Base-by-base conservation (phyloP, 53 echinoderm and acorn worm species). In the Stichopus horrens region DNA sequence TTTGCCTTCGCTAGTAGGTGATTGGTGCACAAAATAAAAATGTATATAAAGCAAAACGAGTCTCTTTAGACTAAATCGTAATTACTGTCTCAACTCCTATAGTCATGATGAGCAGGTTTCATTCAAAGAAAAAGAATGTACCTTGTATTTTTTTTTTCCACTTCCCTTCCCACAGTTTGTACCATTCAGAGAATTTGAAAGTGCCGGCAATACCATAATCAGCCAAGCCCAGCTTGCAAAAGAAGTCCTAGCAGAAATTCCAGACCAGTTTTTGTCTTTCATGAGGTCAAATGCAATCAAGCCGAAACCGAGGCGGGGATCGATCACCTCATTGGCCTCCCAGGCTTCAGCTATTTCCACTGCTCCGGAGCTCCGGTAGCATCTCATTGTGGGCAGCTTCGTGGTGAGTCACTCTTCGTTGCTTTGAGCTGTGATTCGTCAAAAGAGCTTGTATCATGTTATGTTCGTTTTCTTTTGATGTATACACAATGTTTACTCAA, bases 181-280 rank as follows among this genome's bases (percentile, higher is more conserved):
- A 11, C 98, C 98, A 18, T 97, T 97, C 88, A 89, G 94, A 74
- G 98, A 97, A 75, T 95, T 95, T 90, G 98, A 95, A 78, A 88
- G 87, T 57, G 79, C 79, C 0, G 79, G 88, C 77, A 96, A 93
- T 76, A 65, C 87, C 11, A 59, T 96, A 4, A 79, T 94, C 84
- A 97, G 95, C 77, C 85, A 90, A 57, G 75, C 90, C 57, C 81
- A 85, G 54, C 90, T 90, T 7, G 85, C 90, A 2, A 90, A 83
- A 51, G 90, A 90, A 76, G 90, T 90, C 3, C 74, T 90, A 65
- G 86, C 74, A 63, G 90, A 89, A 83, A 92, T 97, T 55, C 98
- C 98, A 8, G 98, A 97, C 7, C 98, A 97, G 89, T 88, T 97
- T 9, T 77, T 95, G 37, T 94, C 94, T 8, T 94, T 89, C 83